These are phyloP conservation scores for Pterocles burchelli DNA, from an alignment of 2,113 vertebrate genomes.

Conservation along the genomic window DNA sequence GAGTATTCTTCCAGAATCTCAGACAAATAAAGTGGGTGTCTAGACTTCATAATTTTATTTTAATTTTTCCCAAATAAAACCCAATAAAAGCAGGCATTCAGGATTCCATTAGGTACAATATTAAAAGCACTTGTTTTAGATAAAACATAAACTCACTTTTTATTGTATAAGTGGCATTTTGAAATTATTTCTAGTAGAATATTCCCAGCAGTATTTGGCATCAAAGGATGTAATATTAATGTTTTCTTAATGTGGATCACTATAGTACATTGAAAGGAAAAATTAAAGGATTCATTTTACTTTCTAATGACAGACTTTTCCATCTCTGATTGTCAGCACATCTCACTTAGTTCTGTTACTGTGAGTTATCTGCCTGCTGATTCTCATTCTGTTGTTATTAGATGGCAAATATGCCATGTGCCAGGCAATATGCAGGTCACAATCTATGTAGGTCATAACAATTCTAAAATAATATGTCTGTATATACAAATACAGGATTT, in stretches of 20 bases:
- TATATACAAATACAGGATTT: neutral
- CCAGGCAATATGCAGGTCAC: constrained; percentile 38
- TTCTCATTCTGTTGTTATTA: constrained; percentile 65
- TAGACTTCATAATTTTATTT: neutral
- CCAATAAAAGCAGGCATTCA: neutral
- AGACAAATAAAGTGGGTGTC: neutral
- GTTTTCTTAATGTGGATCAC: neutral
- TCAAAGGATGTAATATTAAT: constrained; percentile 24
- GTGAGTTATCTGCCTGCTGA: constrained; percentile 60
- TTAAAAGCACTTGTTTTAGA: constrained; percentile 1
- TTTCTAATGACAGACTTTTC: constrained; percentile 36
- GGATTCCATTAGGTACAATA: neutral
- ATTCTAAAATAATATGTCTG: neutral
- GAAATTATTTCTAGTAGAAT: constrained; percentile 18
- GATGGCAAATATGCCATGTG: constrained; percentile 50
- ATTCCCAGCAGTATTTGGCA: constrained; percentile 28
- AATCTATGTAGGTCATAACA: constrained; percentile 18
- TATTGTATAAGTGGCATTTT: neutral
- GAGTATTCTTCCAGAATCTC: neutral
- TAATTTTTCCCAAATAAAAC: neutral
- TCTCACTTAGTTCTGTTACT: constrained; percentile 43
- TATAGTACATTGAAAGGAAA: neutral
- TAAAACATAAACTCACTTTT: constrained; percentile 9
- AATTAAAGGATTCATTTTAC: constrained; percentile 25
- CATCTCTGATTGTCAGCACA: constrained; percentile 51